Evolutionary conservation across 2,888 invertebrate genomes (phyloP).

Genomic region (Timema cristinae): DNA sequence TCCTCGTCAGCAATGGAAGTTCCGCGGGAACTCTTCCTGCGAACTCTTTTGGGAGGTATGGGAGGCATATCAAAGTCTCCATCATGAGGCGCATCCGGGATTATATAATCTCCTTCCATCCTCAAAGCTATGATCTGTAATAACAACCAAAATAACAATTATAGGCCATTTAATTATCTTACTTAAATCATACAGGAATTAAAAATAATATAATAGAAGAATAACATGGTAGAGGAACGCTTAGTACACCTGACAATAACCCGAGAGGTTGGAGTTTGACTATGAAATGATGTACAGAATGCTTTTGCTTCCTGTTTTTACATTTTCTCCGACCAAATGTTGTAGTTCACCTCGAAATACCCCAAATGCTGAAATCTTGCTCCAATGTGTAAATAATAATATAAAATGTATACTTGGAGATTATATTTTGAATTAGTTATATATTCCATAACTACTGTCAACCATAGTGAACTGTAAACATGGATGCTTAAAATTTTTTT

Average conservation of each 20-base stretch:
- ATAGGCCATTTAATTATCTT: background rate
- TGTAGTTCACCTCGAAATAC: too few species aligned
- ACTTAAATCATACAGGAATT: conserved; percentile 15
- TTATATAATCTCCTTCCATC: conserved; percentile 34
- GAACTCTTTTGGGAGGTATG: conserved; percentile 35
- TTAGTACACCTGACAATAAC: background rate
- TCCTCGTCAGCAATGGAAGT: conserved; percentile 46
- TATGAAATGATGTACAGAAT: too few species aligned
- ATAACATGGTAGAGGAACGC: background rate
- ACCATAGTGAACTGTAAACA: too few species aligned
- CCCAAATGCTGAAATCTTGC: too few species aligned
- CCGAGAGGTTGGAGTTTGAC: background rate
- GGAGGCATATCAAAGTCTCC: conserved; percentile 35
- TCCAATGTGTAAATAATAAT: too few species aligned
- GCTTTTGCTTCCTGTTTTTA: too few species aligned
- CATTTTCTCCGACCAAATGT: too few species aligned
- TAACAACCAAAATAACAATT: background rate
- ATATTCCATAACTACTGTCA: too few species aligned
- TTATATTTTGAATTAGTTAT: too few species aligned
- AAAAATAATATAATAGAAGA: background rate
- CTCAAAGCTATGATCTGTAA: conserved; percentile 25
- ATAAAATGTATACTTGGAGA: too few species aligned
- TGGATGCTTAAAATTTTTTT: too few species aligned
- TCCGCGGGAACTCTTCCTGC: conserved; percentile 48
- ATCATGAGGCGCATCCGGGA: conserved; percentile 31